Conservation (phyloP, 1,140 invertebrate genomes). For the Ceratoteleas bidentatus region DNA sequence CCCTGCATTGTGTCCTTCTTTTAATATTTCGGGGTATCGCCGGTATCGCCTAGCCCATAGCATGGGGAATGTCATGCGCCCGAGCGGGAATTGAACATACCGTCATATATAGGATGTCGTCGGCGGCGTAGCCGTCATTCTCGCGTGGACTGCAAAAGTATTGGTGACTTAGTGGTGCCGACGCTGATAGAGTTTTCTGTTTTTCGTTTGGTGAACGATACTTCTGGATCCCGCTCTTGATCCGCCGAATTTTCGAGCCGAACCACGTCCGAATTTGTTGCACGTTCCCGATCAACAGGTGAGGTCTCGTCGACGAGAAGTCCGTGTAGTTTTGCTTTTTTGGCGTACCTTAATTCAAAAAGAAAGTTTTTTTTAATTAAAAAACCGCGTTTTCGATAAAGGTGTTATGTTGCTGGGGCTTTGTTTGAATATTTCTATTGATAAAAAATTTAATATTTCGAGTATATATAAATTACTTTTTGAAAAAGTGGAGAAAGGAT, state of each 20-base stretch:
- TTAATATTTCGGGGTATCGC: constrained; percentile 30
- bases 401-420: too few species aligned
- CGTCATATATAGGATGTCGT: constrained; percentile 58
- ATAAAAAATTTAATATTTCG: too few species aligned
- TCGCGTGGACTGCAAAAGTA: constrained; percentile 61
- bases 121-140: constrained; percentile 51
- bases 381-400: too few species aligned
- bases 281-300: constrained; percentile 49
- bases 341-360: too few species aligned
- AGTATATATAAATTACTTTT: too few species aligned
- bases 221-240: background rate
- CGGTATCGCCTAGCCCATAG: constrained; percentile 40
- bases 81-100: constrained; percentile 59
- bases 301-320: constrained; percentile 2
- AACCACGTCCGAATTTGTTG: constrained; percentile 10
- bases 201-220: constrained; percentile 1
- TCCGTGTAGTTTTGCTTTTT: too few species aligned
- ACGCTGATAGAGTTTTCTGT: constrained; percentile 4
- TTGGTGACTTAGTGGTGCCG: constrained; percentile 51
- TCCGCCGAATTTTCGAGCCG: background rate
- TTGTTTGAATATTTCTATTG: too few species aligned
- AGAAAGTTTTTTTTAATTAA: too few species aligned
- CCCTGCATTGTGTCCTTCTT: constrained; percentile 23
- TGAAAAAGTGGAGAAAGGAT: too few species aligned
- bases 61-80: constrained; percentile 57